Evolutionary conservation across 2,797 vertebrate genomes (phyloP).

Genomic region (Discoglossus pictus): DNA sequence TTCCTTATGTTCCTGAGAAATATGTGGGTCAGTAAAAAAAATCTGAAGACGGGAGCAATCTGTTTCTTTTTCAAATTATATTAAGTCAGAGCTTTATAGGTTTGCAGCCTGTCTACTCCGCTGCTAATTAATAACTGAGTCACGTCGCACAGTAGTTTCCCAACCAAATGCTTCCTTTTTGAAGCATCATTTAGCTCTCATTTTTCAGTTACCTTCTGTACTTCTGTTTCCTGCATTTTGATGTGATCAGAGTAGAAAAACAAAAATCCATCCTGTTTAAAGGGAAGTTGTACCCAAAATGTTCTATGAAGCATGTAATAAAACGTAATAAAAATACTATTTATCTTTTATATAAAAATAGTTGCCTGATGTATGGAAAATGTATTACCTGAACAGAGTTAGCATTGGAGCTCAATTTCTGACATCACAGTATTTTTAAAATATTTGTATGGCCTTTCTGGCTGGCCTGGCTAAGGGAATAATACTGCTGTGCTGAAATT

Average conservation of each 20-base stretch:
- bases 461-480: too few relatives aligned
- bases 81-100: not conserved
- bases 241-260: slow-evolving; percentile 27
- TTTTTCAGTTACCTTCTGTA: slow-evolving; percentile 39
- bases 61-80: not conserved
- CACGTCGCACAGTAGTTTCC: slow-evolving; percentile 32
- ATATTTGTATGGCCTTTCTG: too few relatives aligned
- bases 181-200: slow-evolving; percentile 51
- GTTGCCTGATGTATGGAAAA: too few relatives aligned
- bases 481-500: too few relatives aligned
- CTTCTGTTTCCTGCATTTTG: slow-evolving; percentile 22
- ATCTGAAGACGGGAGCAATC: not conserved
- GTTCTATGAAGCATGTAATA: too few relatives aligned
- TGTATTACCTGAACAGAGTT: too few relatives aligned
- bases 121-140: slow-evolving; percentile 53
- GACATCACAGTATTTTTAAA: too few relatives aligned
- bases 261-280: not conserved
- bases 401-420: too few relatives aligned
- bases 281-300: too few relatives aligned
- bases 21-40: not conserved
- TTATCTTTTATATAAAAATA: too few relatives aligned
- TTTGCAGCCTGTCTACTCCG: slow-evolving; percentile 29
- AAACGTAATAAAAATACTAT: too few relatives aligned
- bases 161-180: slow-evolving; percentile 24
- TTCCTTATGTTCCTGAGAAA: not conserved